Conservation (phyloP, 2,113 vertebrate species). For the Pollimyrus isidori region DNA sequence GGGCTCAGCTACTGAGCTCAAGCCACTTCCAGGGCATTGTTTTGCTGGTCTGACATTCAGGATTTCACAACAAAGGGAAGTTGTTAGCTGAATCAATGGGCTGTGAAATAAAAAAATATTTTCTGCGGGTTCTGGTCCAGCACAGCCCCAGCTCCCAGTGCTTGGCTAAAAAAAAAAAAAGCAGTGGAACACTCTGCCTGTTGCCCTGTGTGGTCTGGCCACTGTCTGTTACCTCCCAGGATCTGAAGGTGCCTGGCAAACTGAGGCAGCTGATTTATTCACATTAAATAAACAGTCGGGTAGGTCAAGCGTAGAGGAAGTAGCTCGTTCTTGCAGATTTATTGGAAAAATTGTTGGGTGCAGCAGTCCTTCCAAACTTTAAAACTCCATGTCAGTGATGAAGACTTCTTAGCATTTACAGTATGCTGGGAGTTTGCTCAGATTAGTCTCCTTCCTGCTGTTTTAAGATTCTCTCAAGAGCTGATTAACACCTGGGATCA, state of each 20-base stretch:
- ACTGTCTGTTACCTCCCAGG: neutral
- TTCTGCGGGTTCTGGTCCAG: neutral
- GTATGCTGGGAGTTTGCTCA: neutral
- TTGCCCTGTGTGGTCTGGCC: neutral
- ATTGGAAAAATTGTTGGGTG: neutral
- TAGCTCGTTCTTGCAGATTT: neutral
- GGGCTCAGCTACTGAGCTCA: neutral
- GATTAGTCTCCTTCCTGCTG: neutral
- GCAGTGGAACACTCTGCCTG: neutral
- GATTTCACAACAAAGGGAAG: slow-evolving; percentile 12
- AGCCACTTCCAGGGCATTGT: neutral
- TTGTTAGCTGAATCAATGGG: slow-evolving; percentile 19
- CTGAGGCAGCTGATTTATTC: neutral
- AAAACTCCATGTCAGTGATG: neutral
- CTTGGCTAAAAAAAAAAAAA: neutral
- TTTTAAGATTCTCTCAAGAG: neutral
- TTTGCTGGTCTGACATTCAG: slow-evolving; percentile 5
- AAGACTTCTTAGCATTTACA: neutral
- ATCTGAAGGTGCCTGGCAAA: neutral
- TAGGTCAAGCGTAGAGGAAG: neutral
- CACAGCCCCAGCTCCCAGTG: neutral
- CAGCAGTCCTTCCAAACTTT: neutral
- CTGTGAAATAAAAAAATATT: slow-evolving; percentile 9
- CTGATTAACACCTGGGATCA: slow-evolving; percentile 2
- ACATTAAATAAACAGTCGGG: neutral